Conservation (phyloP, 2,888 invertebrate genomes). For the Orthosia gothica region DNA sequence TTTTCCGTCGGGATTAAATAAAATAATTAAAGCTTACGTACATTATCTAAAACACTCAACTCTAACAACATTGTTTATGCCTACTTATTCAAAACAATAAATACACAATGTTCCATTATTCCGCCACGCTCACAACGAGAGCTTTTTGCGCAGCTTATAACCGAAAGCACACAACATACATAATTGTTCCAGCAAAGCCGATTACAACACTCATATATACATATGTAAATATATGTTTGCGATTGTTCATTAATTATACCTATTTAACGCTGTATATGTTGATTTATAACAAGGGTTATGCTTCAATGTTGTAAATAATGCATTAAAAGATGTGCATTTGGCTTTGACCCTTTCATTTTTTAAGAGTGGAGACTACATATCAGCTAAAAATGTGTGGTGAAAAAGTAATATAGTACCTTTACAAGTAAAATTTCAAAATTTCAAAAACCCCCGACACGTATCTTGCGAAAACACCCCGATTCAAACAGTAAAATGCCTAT, state of each 20-base stretch:
- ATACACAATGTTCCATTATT: slow-evolving; percentile 13
- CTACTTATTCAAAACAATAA: not conserved
- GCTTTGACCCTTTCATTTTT: not conserved
- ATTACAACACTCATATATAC: slow-evolving; percentile 42
- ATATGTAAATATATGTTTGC: slow-evolving; percentile 29
- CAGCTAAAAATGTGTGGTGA: too few relatives aligned
- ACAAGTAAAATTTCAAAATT: too few relatives aligned
- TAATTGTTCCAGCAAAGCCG: slow-evolving; percentile 41
- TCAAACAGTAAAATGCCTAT: too few relatives aligned
- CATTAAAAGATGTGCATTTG: too few relatives aligned
- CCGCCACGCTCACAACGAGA: not conserved
- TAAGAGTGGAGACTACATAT: too few relatives aligned
- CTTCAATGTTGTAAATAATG: too few relatives aligned
- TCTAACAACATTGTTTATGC: not conserved
- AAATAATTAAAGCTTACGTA: too few relatives aligned
- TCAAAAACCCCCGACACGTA: too few relatives aligned
- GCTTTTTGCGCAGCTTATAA: slow-evolving; percentile 52
- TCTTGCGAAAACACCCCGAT: too few relatives aligned
- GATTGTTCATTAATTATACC: slow-evolving; percentile 17
- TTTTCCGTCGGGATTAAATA: too few relatives aligned
- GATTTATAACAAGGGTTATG: too few relatives aligned
- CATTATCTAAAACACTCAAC: not conserved
- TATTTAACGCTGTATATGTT: not conserved
- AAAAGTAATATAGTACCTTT: too few relatives aligned
- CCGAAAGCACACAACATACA: slow-evolving; percentile 21